Evolutionary conservation across 2,888 invertebrate species (phyloP).

Genomic region (Lingula anatina): DNA sequence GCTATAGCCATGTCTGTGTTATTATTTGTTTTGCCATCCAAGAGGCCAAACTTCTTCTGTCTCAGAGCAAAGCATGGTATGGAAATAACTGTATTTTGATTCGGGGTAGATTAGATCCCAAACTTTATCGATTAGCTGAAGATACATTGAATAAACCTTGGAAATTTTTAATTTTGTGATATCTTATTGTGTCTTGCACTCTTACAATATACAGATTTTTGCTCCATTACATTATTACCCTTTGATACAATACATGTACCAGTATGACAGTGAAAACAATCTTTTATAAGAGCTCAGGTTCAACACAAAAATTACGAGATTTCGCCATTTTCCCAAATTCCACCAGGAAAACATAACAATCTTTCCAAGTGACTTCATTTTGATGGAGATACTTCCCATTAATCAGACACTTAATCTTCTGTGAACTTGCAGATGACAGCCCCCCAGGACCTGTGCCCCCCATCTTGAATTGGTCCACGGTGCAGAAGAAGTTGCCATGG

Average conservation of each 20-base stretch:
- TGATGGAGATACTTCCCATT: no score
- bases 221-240: not conserved
- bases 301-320: not conserved
- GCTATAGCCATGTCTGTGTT: constrained; percentile 76
- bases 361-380: no score
- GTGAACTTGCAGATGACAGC: no score
- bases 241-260: not conserved
- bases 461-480: constrained; percentile 76
- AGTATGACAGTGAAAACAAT: not conserved
- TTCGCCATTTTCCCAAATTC: no score
- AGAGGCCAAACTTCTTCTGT: constrained; percentile 52
- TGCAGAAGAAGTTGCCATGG: constrained; percentile 85
- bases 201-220: not conserved
- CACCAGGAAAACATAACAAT: no score
- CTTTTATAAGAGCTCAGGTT: not conserved
- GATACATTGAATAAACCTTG: no score
- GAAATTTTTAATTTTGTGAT: no score
- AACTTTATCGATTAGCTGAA: no score
- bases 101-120: no score
- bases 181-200: no score
- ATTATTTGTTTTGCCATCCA: constrained; percentile 77
- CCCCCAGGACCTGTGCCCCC: constrained; percentile 53
- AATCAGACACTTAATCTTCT: no score
- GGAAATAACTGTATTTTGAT: no score
- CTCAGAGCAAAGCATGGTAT: not conserved